Evolutionary conservation across 2,888 invertebrate genomes (phyloP).

Genomic region (Tricholauxania praeusta): DNA sequence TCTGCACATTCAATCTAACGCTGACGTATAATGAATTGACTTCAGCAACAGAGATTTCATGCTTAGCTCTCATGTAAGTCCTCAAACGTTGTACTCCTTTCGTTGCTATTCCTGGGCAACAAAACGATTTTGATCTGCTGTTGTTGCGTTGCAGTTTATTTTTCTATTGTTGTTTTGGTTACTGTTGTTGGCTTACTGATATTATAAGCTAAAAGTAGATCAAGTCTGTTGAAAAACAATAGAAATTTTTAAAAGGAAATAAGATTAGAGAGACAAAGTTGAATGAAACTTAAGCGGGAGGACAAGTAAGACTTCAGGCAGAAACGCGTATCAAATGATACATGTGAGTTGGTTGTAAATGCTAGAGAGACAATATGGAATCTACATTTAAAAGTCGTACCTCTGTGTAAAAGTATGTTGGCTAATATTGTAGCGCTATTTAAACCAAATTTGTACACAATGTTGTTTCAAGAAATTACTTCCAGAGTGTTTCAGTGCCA

Average conservation of each 20-base stretch:
- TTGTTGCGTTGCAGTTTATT: slow-evolving; percentile 26
- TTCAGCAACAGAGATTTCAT: slow-evolving; percentile 7
- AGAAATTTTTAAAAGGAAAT: not conserved
- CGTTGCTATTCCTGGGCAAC: not conserved
- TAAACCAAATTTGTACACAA: too few species aligned
- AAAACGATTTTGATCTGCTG: slow-evolving; percentile 19
- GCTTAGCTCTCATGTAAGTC: not conserved
- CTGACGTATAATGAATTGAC: not conserved
- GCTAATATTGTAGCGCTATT: too few species aligned
- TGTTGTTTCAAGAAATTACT: too few species aligned
- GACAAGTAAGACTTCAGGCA: too few species aligned
- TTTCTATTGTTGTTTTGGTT: not conserved
- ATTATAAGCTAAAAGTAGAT: slow-evolving; percentile 2
- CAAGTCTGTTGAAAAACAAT: slow-evolving; percentile 1
- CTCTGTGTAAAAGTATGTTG: too few species aligned
- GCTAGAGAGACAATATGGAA: too few species aligned
- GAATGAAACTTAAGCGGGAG: not conserved
- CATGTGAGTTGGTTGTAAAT: too few species aligned
- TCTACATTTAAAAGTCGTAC: too few species aligned
- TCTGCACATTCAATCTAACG: not conserved
- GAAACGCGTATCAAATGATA: too few species aligned
- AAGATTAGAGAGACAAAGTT: not conserved
- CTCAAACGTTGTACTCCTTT: not conserved
- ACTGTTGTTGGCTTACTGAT: slow-evolving; percentile 15
- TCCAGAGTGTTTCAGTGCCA: too few species aligned